These are phyloP conservation scores for Ia io DNA, from an alignment of 2,113 vertebrate genomes.

Conservation along the genomic window DNA sequence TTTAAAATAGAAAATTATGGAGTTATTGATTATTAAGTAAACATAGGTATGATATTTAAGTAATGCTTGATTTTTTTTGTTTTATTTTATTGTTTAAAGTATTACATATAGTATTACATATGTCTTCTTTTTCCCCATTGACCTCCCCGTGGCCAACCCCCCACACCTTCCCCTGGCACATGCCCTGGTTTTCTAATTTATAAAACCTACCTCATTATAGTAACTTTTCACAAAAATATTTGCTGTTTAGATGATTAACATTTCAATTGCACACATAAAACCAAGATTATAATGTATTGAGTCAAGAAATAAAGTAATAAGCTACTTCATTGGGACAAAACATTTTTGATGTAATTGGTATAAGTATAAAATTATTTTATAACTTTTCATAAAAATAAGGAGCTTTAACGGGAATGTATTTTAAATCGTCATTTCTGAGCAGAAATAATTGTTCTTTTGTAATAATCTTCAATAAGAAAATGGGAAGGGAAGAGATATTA, in stretches of 20 bases:
- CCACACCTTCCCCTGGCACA: no score
- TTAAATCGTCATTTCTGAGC: slow-evolving; percentile 16
- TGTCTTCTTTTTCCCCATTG: no score
- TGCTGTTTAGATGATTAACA: not conserved
- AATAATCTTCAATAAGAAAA: slow-evolving; percentile 39
- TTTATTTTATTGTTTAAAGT: no score
- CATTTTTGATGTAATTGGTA: not conserved
- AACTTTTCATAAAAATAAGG: not conserved
- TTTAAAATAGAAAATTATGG: not conserved
- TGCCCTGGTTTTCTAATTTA: not conserved
- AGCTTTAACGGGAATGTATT: slow-evolving; percentile 21
- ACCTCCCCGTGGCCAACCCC: no score
- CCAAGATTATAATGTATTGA: not conserved
- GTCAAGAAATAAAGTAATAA: slow-evolving; percentile 19
- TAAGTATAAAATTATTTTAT: not conserved
- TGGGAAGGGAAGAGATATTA: not conserved
- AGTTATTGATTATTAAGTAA: not conserved
- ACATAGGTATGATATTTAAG: not conserved
- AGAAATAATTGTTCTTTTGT: slow-evolving; percentile 14
- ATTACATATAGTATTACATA: no score
- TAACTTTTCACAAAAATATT: not conserved
- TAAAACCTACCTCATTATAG: not conserved
- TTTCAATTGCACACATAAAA: not conserved
- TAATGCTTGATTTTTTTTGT: not conserved
- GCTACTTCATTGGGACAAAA: not conserved